phyloP scores from a whole-genome alignment of 2,888 invertebrate genomes.

The Nipponacmea schrenckii region DNA sequence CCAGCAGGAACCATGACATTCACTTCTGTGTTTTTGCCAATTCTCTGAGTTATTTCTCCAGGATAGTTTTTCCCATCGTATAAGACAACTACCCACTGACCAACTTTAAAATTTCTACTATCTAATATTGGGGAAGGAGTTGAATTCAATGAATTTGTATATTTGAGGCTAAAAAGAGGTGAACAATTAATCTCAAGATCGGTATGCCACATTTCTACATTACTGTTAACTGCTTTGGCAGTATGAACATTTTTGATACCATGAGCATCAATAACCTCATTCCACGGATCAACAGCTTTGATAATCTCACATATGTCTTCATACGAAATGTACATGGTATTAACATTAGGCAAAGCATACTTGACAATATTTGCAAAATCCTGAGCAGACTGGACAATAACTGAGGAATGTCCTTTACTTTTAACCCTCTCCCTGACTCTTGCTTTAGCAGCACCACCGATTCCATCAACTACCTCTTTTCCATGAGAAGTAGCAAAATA shows the following conservation, averaged over 20 bases:
- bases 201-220: too few relatives aligned
- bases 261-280: not conserved
- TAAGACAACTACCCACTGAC: not conserved
- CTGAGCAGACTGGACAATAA: not conserved
- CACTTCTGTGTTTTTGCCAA: not conserved
- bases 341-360: not conserved
- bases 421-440: constrained; percentile 1
- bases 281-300: not conserved
- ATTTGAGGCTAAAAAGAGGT: too few relatives aligned
- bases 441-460: not conserved
- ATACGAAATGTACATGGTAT: not conserved
- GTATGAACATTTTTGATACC: not conserved
- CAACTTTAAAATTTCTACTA: too few relatives aligned
- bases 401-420: not conserved
- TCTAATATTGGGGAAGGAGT: too few relatives aligned
- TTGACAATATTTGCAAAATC: constrained; percentile 1
- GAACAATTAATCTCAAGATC: too few relatives aligned
- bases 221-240: too few relatives aligned
- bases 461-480: constrained; percentile 15
- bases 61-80: not conserved
- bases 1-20: not conserved
- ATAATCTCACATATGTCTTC: not conserved
- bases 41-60: not conserved
- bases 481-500: constrained; percentile 18
- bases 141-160: too few relatives aligned